phyloP scores from a whole-genome alignment of 2,113 vertebrate species.

The Zosterops borbonicus region DNA sequence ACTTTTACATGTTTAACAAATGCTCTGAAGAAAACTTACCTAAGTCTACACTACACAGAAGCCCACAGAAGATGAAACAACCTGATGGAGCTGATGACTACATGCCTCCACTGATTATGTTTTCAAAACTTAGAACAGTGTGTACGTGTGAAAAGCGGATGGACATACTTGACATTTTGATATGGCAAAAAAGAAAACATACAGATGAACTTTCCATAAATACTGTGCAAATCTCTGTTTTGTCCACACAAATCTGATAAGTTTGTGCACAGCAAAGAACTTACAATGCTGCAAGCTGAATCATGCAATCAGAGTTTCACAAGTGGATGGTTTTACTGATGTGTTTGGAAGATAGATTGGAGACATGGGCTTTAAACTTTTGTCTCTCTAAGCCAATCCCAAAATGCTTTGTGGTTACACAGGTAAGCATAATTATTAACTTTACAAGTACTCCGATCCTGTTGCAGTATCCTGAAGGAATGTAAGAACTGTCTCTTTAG shows the following conservation, averaged over 20 bases:
- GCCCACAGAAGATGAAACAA: not conserved
- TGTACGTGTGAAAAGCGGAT: not conserved
- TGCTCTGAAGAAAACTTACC: not conserved
- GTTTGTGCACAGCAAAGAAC: not conserved
- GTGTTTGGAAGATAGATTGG: not conserved
- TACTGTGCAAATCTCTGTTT: not conserved
- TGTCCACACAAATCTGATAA: not conserved
- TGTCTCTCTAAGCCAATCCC: not conserved
- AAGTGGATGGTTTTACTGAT: not conserved
- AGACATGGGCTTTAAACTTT: not conserved
- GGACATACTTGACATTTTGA: constrained; percentile 8
- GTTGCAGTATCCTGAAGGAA: not conserved
- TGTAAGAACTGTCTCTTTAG: not conserved
- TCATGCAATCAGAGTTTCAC: not conserved
- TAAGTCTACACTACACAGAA: not conserved
- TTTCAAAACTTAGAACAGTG: not conserved
- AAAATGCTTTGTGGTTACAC: not conserved
- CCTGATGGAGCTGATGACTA: not conserved
- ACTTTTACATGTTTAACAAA: not conserved
- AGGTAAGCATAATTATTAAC: not conserved
- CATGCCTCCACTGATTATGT: not conserved
- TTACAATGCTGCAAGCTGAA: not conserved
- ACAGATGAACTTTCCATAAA: constrained; percentile 5
- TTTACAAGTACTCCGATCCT: not conserved
- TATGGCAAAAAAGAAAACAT: not conserved